phyloP scores from a whole-genome alignment of 2,888 invertebrate genomes.

The Aspidapion aeneum region DNA sequence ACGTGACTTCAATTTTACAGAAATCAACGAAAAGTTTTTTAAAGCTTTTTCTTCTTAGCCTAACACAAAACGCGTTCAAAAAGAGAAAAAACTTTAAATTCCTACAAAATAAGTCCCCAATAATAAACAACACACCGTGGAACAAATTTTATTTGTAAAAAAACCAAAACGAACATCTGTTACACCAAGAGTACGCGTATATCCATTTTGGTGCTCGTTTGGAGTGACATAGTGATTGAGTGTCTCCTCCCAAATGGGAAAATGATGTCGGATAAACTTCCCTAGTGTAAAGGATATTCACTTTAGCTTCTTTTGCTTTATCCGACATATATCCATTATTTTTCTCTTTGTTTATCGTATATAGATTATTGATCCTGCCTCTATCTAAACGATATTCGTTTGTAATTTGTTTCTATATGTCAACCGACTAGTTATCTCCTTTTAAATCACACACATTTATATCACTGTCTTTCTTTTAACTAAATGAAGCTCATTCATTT shows the following conservation, averaged over 20 bases:
- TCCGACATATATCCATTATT: not conserved
- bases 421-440: no score
- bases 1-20: no score
- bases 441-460: no score
- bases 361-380: not conserved
- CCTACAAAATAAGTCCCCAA: no score
- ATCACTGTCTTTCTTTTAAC: no score
- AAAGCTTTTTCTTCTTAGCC: no score
- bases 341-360: not conserved
- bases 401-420: no score
- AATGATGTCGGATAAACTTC: slow-evolving; percentile 32
- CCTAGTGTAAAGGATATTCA: not conserved
- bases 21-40: no score
- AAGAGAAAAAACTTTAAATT: no score
- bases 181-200: slow-evolving; percentile 31
- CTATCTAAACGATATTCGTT: no score
- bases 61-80: no score
- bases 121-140: no score
- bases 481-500: not conserved
- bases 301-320: not conserved
- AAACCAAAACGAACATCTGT: slow-evolving; percentile 34
- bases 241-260: slow-evolving; percentile 35
- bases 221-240: slow-evolving; percentile 40
- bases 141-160: not conserved
- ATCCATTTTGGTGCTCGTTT: slow-evolving; percentile 38